Evolutionary conservation across 2,888 invertebrate species (phyloP).

Genomic region (Epirrita christyi): DNA sequence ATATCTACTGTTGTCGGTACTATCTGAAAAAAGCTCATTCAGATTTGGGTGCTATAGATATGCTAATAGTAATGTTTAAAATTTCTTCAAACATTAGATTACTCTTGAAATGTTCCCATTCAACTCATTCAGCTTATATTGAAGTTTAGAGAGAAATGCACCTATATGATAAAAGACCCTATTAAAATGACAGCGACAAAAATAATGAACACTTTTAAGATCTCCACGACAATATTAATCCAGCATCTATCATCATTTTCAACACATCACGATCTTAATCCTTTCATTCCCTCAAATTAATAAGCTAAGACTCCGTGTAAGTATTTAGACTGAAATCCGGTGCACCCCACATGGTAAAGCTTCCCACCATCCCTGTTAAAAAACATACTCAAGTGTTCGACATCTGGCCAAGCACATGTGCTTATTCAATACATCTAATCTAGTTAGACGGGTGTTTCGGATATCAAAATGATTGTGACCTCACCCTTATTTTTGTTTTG

Average conservation of each 20-base stretch:
- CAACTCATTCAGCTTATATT: neutral
- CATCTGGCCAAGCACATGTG: constrained; percentile 69
- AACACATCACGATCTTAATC: constrained; percentile 30
- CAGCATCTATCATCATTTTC: constrained; percentile 22
- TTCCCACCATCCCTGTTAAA: constrained; percentile 69
- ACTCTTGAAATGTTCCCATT: neutral
- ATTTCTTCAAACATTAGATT: no score
- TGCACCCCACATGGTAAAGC: constrained; percentile 39
- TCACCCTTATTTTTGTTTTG: constrained; percentile 42
- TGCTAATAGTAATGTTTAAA: no score
- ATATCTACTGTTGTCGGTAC: neutral
- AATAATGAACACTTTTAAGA: neutral
- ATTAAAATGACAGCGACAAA: neutral
- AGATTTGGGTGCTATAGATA: neutral
- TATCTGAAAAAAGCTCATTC: neutral
- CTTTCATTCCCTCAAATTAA: constrained; percentile 37
- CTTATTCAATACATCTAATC: constrained; percentile 43
- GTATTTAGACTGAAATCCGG: constrained; percentile 18
- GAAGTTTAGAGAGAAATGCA: neutral
- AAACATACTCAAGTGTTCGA: constrained; percentile 65
- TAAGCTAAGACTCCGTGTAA: constrained; percentile 15
- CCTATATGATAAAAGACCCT: neutral
- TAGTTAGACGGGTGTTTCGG: constrained; percentile 39
- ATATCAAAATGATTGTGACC: constrained; percentile 37
- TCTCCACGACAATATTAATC: constrained; percentile 17